Percentiles rank a stretch among this genome's conserved stretches.
Conservation (phyloP, 2,113 vertebrate species). For the Periophthalmus modestus region DNA sequence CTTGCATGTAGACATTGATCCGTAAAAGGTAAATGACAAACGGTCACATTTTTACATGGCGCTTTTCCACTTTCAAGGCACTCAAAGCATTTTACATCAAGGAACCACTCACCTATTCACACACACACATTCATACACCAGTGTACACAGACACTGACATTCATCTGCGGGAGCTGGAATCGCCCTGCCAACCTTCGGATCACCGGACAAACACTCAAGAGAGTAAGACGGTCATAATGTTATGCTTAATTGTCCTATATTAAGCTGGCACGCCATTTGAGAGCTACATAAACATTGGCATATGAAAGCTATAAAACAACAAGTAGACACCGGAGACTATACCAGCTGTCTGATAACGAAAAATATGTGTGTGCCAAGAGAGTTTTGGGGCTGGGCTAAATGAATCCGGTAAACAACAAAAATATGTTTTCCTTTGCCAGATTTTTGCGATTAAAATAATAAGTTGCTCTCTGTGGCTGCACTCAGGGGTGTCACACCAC, state of each 20-base stretch:
- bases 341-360: conserved; percentile 51
- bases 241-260: neutral
- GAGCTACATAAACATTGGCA: conserved; percentile 24
- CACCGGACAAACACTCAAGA: too few species aligned
- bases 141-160: too few species aligned
- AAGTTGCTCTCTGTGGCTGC: conserved; percentile 20
- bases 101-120: too few species aligned
- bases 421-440: conserved; percentile 21
- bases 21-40: too few species aligned
- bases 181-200: too few species aligned
- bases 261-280: conserved; percentile 10
- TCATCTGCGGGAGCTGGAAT: too few species aligned
- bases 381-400: conserved; percentile 31
- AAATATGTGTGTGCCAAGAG: conserved; percentile 30
- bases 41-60: too few species aligned
- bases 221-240: neutral
- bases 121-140: too few species aligned
- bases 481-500: neutral
- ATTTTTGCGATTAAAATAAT: conserved; percentile 27
- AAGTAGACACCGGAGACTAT: conserved; percentile 48
- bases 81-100: too few species aligned
- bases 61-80: too few species aligned
- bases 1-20: too few species aligned
- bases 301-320: conserved; percentile 39
- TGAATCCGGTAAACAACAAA: conserved; percentile 24